Percentiles rank a stretch among this genome's conserved stretches.
Evolutionary conservation across 2,888 invertebrate genomes (phyloP).

Genomic region (Mythimna pallens): DNA sequence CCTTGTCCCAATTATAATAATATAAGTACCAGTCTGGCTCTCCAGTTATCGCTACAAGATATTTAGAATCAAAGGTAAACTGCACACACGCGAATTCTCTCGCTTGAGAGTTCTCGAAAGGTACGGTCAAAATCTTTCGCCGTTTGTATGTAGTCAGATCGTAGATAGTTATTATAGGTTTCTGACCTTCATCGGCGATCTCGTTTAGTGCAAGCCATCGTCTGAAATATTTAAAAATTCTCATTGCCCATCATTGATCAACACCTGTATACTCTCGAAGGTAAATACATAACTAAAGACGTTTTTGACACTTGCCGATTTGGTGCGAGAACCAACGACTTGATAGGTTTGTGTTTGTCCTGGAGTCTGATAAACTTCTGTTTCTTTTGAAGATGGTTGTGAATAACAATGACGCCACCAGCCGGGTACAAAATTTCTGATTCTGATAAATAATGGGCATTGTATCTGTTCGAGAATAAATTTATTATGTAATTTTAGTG

Average conservation of each 20-base stretch:
- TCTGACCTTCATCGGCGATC: constrained; percentile 91
- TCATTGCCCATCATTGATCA: background rate
- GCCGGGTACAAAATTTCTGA: constrained; percentile 95
- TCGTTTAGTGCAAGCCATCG: constrained; percentile 92
- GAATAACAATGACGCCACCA: constrained; percentile 94
- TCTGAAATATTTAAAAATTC: constrained; percentile 79
- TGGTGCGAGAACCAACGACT: constrained; percentile 92
- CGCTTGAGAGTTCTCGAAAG: constrained; percentile 91
- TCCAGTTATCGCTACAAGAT: constrained; percentile 94
- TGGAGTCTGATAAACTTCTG: constrained; percentile 94
- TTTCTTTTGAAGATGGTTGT: constrained; percentile 93
- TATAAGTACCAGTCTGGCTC: constrained; percentile 96
- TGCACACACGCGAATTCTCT: constrained; percentile 93
- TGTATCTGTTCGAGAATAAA: constrained; percentile 84
- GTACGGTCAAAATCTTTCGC: constrained; percentile 92
- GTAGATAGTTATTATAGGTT: constrained; percentile 93
- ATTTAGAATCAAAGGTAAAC: constrained; percentile 96
- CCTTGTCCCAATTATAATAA: constrained; percentile 95
- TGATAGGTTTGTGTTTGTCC: constrained; percentile 92
- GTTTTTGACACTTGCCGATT: constrained; percentile 90
- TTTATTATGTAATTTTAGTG: background rate
- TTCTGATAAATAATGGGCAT: constrained; percentile 93
- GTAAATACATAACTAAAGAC: constrained; percentile 5
- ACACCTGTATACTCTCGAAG: background rate
- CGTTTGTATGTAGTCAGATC: constrained; percentile 93